Percentiles rank a stretch among this genome's conserved stretches.
These are phyloP conservation scores for Ciconia maguari DNA, from an alignment of 2,113 vertebrate species.

Conservation along the genomic window DNA sequence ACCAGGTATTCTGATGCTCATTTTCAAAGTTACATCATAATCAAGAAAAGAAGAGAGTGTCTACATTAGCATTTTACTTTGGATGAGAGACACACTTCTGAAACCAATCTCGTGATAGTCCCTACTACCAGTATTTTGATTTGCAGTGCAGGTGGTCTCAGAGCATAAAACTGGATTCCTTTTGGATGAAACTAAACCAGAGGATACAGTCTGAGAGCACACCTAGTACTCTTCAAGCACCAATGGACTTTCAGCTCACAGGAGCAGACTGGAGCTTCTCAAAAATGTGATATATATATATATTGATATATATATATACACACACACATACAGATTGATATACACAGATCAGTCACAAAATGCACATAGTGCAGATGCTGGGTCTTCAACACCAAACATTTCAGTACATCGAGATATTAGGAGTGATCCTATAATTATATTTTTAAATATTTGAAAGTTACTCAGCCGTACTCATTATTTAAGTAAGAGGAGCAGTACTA, in stretches of 20 bases:
- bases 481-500: background rate
- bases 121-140: background rate
- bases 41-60: background rate
- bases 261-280: background rate
- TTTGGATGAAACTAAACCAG: background rate
- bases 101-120: background rate
- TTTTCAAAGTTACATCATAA: background rate
- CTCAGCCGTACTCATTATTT: background rate
- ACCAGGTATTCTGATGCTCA: background rate
- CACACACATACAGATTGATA: background rate
- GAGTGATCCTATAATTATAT: background rate
- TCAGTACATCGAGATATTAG: background rate
- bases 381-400: background rate
- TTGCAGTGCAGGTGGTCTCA: background rate
- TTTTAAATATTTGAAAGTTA: background rate
- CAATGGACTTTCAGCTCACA: background rate
- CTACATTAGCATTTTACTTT: background rate
- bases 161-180: background rate
- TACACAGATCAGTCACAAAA: background rate
- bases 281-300: background rate
- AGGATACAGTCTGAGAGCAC: background rate
- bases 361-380: background rate
- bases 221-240: background rate
- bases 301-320: background rate
- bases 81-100: background rate